A percentile compares a stretch with the other conserved stretches of the same genome.
These are phyloP conservation scores for Tenualosa ilisha DNA, from an alignment of 2,797 vertebrate genomes.

Conservation along the genomic window DNA sequence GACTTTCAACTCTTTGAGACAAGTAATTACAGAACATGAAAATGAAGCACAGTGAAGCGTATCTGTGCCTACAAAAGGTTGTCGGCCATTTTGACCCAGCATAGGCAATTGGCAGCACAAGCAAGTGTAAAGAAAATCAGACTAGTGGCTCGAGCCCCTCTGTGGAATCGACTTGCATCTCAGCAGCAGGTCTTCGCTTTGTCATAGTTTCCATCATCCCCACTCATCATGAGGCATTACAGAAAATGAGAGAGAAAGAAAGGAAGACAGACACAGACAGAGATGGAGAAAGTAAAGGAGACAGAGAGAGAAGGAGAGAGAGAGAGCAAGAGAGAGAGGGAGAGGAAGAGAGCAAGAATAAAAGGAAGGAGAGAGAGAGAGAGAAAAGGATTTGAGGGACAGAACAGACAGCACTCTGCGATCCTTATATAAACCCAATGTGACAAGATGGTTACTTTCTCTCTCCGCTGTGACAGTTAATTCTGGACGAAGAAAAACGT, in stretches of 20 bases:
- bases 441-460: conserved; percentile 94
- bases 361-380: conserved; percentile 51
- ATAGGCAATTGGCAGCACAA: not conserved
- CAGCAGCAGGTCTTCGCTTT: conserved; percentile 55
- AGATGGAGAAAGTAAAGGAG: conserved; percentile 41
- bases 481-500: conserved; percentile 95
- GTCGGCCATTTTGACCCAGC: conserved; percentile 11
- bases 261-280: conserved; percentile 26
- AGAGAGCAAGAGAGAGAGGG: conserved; percentile 41
- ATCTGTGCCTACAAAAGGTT: conserved; percentile 5
- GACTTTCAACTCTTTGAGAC: conserved; percentile 20
- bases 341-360: conserved; percentile 2
- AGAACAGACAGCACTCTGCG: conserved; percentile 72
- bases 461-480: conserved; percentile 94
- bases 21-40: conserved; percentile 9
- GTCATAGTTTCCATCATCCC: conserved; percentile 80
- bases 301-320: conserved; percentile 47
- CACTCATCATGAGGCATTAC: conserved; percentile 81
- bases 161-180: conserved; percentile 46
- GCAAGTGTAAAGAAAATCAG: conserved; percentile 43
- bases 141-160: conserved; percentile 47
- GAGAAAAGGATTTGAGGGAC: conserved; percentile 60
- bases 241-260: conserved; percentile 52
- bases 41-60: conserved; percentile 15
- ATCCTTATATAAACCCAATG: conserved; percentile 83